Evolutionary conservation across 1,140 invertebrate genomes (phyloP), one percentile per base, ranked within the genome.

Genomic region (Papilio polytes): DNA sequence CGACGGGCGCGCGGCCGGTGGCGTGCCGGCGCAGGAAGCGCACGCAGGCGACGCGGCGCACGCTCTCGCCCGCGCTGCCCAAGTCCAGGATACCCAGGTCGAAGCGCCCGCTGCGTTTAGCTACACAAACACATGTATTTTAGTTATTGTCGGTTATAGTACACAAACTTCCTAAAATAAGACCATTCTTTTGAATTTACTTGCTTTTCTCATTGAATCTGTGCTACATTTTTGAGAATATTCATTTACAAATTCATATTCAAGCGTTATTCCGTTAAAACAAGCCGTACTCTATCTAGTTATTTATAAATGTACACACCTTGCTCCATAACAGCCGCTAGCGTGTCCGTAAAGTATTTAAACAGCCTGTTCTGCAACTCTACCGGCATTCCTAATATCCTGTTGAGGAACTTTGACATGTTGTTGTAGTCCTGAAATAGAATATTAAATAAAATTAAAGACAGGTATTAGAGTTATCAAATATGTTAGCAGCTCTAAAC

Each of bases 321-420:
- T 92, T 98, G 97, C 59, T 96, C 96, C 53, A 99, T 97, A 80
- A 99, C 98, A 0, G 98, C 97, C 22, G 97, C 96, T 46, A 99
- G 95, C 2, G 99, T 99, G 90, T 99, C 98, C 0, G 98, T 99
- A 91, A 99, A 99, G 94, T 99, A 99, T 87, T 98, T 98, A 93
- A 99, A 99, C 1, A 99, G 94, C 73, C 98, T 96, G 96, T 99
- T 99, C 95, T 99, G 99, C 79, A 99, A 92, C 44, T 99, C 98
- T 1, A 99, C 99, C 0, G 98, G 98, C 97, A 99, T 98, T 22
- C 99, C 99, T 20, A 99, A 96, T 85, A 99, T 99, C 84, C 99
- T 96, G 92, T 99, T 99, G 18, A 99, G 96, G 95, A 99, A 99
- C 95, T 99, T 99, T 82, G 98, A 98, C 96, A 99, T 99, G 92